phyloP scores from a whole-genome alignment of 2,797 vertebrate species.

The Threskiornis aethiopicus region DNA sequence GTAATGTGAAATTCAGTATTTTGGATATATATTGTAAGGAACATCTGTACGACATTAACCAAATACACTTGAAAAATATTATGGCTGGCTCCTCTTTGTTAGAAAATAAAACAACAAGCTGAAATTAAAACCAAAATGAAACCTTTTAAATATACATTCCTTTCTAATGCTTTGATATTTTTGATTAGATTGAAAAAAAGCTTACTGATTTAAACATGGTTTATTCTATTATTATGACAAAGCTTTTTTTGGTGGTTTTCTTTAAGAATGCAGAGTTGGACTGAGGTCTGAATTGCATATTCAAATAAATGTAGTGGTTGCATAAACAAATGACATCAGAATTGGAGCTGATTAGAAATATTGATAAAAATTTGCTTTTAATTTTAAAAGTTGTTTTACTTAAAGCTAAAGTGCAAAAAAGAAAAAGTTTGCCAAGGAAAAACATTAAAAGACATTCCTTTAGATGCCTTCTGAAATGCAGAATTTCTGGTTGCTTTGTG shows the following conservation, averaged over 20 bases:
- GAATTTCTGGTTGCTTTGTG: not conserved
- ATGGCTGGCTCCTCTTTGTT: not conserved
- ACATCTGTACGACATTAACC: not conserved
- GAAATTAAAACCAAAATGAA: not conserved
- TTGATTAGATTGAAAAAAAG: not conserved
- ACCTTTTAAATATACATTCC: not conserved
- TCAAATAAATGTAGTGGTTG: not conserved
- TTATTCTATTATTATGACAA: not conserved
- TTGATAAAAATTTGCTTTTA: not conserved
- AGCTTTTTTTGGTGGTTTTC: not conserved
- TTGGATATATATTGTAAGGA: not conserved
- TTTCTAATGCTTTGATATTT: conserved; percentile 4
- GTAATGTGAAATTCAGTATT: not conserved
- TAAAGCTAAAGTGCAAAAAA: not conserved
- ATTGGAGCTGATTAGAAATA: not conserved
- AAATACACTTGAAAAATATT: not conserved
- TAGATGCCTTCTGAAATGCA: not conserved
- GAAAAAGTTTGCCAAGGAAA: not conserved
- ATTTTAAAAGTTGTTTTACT: not conserved
- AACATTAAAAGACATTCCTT: not conserved
- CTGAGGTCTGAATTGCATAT: not conserved
- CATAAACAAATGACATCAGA: not conserved
- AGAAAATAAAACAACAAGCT: not conserved
- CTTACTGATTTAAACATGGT: not conserved
- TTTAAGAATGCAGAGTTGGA: not conserved